Base-by-base conservation (phyloP, 2,888 invertebrate species). In the Drosophila kuntzei region DNA sequence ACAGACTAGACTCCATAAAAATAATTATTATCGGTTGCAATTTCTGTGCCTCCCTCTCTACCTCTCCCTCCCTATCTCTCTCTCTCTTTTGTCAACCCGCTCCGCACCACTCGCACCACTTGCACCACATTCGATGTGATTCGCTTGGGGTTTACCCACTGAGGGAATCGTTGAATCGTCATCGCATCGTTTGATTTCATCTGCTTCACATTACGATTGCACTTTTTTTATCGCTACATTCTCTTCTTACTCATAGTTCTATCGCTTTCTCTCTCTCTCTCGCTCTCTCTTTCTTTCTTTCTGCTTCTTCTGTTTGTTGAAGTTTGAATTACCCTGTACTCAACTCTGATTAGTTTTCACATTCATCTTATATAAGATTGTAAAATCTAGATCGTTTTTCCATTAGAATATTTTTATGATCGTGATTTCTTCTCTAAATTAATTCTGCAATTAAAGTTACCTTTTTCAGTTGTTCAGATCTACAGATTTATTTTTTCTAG, bases 1-100 rank as follows among this genome's bases (percentile, higher is more conserved):
- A 90, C 80, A 91, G 91, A 91, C 91, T 92, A 91, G 91, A 91
- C 91, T 92, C 91, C 91, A 91, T 91, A 91, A 91, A 91, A 92
- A 91, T 91, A 91, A 91, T 91, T 91, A 91, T 91, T 91, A 91
- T 91, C 91, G 92, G 91, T 82, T 91, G 91, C 91, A 91, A 91
- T 92, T 91, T 91, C 91, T 91, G 89, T 82, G 61, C 62, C 44
- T 27, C 50, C 34, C 37, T 4, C 41, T 18, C 5, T 12, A 25
- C 8, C 62, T 12, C 27, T 32, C 11, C 11, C 51, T 12, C 9
- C 12, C 54, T 20, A 41, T 25, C 18, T 9, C 18, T 25, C 9
- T 37, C 18, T 37, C 5, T 50, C 11, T 25, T 12, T 16, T 8
- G n/a, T 20, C 49, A n/a, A n/a, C n/a, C n/a, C n/a, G n/a, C n/a